Evolutionary conservation across 2,888 invertebrate genomes (phyloP).

Genomic region (Folsomia manolachei): DNA sequence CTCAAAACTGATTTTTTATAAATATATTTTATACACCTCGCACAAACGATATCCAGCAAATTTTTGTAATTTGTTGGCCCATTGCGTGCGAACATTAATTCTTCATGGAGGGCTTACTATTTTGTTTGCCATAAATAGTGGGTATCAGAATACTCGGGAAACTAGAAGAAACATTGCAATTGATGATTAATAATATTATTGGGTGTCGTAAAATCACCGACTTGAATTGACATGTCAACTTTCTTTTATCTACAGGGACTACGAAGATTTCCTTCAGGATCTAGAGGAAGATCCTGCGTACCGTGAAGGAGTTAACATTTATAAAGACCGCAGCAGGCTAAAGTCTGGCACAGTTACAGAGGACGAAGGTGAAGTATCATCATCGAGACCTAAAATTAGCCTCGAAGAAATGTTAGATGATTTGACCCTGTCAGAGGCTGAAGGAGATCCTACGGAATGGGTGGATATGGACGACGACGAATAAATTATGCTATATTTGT

Average conservation of each 20-base stretch:
- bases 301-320: conserved; percentile 91
- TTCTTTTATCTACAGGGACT: conserved; percentile 70
- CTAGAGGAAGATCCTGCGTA: conserved; percentile 89
- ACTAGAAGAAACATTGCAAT: conserved; percentile 3
- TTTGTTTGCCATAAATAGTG: background rate
- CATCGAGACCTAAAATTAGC: conserved; percentile 66
- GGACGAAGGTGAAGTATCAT: conserved; percentile 62
- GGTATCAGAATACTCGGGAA: conserved; percentile 1
- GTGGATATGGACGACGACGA: conserved; percentile 38
- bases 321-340: conserved; percentile 57
- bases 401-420: conserved; percentile 93
- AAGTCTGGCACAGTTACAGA: conserved; percentile 56
- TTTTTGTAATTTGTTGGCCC: conserved; percentile 1
- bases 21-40: no score
- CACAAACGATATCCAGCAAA: background rate
- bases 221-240: no score
- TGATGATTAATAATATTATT: no score
- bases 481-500: background rate
- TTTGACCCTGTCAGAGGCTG: conserved; percentile 74
- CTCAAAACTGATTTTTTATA: background rate
- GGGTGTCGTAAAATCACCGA: no score
- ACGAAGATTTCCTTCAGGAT: conserved; percentile 93
- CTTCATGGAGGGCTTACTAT: conserved; percentile 3
- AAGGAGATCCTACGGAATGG: conserved; percentile 63
- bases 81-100: background rate